A percentile compares a stretch with the other conserved stretches of the same genome.
Evolutionary conservation across 2,113 vertebrate species (phyloP).

Genomic region (Mixornis gularis): DNA sequence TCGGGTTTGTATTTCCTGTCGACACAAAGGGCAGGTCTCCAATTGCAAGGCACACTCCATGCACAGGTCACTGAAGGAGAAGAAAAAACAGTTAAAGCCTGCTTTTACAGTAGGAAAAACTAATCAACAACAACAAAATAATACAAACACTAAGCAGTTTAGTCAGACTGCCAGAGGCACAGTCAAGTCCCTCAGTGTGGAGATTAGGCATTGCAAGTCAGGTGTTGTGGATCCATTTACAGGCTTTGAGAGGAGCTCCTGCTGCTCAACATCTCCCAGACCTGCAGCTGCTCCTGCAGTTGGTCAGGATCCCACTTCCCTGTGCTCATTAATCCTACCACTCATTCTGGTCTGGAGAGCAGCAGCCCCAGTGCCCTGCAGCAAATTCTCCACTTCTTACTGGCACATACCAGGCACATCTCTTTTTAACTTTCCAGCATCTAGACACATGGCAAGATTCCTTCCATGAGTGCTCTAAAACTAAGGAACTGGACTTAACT

Average conservation of each 20-base stretch:
- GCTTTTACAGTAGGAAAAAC: not conserved
- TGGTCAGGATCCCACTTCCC: not conserved
- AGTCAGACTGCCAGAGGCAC: not conserved
- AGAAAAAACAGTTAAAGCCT: not conserved
- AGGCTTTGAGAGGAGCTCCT: not conserved
- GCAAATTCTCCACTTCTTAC: not conserved
- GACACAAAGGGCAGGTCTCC: conserved; percentile 97
- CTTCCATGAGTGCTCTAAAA: not conserved
- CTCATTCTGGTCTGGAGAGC: not conserved
- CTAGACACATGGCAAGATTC: not conserved
- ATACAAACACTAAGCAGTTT: not conserved
- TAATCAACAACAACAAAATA: not conserved
- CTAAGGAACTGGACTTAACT: not conserved
- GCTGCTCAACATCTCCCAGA: not conserved
- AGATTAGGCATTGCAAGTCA: not conserved
- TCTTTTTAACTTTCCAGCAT: not conserved
- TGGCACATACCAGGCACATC: not conserved
- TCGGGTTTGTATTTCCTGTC: conserved; percentile 95
- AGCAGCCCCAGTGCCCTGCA: not conserved
- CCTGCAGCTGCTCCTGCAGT: not conserved
- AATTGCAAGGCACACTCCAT: conserved; percentile 99
- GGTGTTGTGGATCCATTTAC: not conserved
- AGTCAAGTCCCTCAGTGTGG: not conserved
- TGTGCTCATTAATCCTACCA: not conserved
- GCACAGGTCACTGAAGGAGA: conserved; percentile 87